phyloP scores from a whole-genome alignment of 2,113 vertebrate species.

The Pluvianellus socialis region DNA sequence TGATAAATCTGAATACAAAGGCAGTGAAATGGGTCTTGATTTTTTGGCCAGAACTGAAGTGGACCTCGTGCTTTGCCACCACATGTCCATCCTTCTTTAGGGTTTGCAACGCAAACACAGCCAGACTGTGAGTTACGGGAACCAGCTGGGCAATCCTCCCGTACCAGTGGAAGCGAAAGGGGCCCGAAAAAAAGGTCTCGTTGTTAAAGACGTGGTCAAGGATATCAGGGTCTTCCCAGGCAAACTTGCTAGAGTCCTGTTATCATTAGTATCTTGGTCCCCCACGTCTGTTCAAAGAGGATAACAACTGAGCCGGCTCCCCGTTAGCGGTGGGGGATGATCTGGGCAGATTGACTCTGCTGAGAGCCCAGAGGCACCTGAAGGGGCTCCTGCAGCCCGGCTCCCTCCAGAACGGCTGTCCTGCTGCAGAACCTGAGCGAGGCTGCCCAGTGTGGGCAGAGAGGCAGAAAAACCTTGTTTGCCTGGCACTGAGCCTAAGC shows the following conservation, averaged over 20 bases:
- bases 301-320: neutral
- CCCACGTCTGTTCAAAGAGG: neutral
- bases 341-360: slow-evolving; percentile 5
- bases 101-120: neutral
- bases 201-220: neutral
- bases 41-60: neutral
- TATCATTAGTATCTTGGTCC: neutral
- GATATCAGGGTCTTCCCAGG: slow-evolving; percentile 14
- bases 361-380: neutral
- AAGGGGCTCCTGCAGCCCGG: neutral
- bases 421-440: neutral
- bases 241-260: neutral
- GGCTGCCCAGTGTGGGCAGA: neutral
- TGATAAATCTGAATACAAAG: neutral
- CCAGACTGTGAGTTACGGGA: accelerated
- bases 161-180: neutral
- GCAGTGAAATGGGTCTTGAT: neutral
- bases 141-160: neutral
- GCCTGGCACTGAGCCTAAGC: slow-evolving; percentile 17
- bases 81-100: neutral
- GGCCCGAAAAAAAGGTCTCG: neutral
- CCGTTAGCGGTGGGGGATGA: neutral
- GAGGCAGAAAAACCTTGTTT: slow-evolving; percentile 24
- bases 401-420: neutral
- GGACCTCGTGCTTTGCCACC: neutral